phyloP scores from a whole-genome alignment of 2,797 vertebrate species.

The Chromobotia macracanthus region DNA sequence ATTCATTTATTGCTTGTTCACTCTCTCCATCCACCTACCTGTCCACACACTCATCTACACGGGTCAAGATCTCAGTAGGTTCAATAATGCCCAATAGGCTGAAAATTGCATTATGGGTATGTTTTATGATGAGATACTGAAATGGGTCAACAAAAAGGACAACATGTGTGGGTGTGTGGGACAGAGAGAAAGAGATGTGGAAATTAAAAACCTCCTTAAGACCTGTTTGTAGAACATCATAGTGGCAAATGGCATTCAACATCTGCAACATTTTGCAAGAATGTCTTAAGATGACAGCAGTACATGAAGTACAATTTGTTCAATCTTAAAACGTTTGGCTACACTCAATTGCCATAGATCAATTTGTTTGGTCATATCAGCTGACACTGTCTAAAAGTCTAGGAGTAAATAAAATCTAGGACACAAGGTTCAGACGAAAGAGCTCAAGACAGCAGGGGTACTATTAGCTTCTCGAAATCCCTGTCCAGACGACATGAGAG shows the following conservation, averaged over 20 bases:
- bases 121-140: conserved; percentile 9
- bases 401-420: not conserved
- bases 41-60: not conserved
- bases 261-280: too few relatives aligned
- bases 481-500: conserved; percentile 8
- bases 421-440: not conserved
- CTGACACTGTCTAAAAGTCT: too few relatives aligned
- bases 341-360: not conserved
- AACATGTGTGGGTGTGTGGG: not conserved
- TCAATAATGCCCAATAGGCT: not conserved
- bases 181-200: too few relatives aligned
- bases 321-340: too few relatives aligned
- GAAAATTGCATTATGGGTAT: not conserved
- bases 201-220: not conserved
- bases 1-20: conserved; percentile 1
- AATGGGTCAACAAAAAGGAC: not conserved
- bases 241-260: too few relatives aligned
- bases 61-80: not conserved
- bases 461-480: conserved; percentile 1
- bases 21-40: not conserved
- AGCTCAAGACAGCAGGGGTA: not conserved
- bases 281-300: too few relatives aligned
- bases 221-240: too few relatives aligned
- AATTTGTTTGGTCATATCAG: too few relatives aligned
- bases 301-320: too few relatives aligned